Evolutionary conservation across 2,888 invertebrate species (phyloP).

Genomic region (Epinotia brunnichana): DNA sequence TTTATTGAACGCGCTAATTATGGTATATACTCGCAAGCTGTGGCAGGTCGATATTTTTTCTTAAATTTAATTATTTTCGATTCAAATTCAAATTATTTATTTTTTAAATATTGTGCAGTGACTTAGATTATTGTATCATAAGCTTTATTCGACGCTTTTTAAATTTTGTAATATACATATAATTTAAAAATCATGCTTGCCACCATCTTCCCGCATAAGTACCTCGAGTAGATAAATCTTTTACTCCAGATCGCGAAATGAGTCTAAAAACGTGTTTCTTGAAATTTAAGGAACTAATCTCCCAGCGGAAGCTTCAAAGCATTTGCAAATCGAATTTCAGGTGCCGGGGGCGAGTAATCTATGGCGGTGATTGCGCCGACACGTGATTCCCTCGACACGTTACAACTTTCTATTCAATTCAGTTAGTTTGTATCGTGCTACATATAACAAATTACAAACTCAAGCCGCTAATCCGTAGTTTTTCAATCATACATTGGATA

Average conservation of each 20-base stretch:
- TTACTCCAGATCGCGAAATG: background rate
- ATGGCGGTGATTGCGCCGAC: slow-evolving; percentile 25
- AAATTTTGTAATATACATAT: background rate
- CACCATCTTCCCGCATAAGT: too few relatives aligned
- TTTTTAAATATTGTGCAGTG: background rate
- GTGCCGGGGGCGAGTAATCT: slow-evolving; percentile 28
- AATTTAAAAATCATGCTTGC: background rate
- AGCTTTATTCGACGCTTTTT: background rate
- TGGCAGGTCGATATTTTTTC: background rate
- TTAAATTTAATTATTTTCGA: background rate
- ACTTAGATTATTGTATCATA: background rate
- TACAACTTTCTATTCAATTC: slow-evolving; percentile 14
- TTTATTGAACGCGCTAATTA: slow-evolving; percentile 11
- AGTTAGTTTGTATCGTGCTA: background rate
- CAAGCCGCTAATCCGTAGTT: background rate
- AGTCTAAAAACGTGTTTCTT: background rate
- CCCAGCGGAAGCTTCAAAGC: slow-evolving; percentile 20
- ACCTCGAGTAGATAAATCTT: background rate
- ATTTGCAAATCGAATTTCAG: slow-evolving; percentile 26
- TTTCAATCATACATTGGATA: slow-evolving; percentile 25
- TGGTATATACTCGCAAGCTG: slow-evolving; percentile 6
- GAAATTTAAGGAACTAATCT: slow-evolving; percentile 6
- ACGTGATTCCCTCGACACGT: slow-evolving; percentile 27
- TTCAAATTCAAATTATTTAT: background rate
- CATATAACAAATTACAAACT: slow-evolving; percentile 6